Conservation (phyloP, 2,113 vertebrate genomes). For the Lathamus discolor region DNA sequence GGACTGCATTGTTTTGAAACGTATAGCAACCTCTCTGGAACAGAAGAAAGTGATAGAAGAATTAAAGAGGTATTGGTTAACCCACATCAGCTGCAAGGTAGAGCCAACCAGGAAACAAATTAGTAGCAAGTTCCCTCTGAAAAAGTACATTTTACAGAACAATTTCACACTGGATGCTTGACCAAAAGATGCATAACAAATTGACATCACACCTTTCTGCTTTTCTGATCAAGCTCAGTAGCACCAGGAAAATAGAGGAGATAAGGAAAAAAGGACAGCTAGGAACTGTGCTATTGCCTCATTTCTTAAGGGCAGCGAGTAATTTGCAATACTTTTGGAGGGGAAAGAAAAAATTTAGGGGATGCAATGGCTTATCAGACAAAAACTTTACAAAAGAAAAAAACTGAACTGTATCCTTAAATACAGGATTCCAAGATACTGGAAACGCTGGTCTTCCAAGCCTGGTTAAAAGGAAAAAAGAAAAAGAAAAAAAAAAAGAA, state of each 20-base stretch:
- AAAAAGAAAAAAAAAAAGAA: neutral
- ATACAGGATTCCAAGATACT: neutral
- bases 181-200: conserved; percentile 47
- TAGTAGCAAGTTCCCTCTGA: neutral
- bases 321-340: neutral
- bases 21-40: neutral
- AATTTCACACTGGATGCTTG: conserved; percentile 52
- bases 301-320: neutral
- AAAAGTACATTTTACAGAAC: conserved; percentile 30
- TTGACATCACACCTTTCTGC: conserved; percentile 12
- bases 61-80: neutral
- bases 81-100: neutral
- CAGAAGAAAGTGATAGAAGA: neutral
- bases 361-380: neutral
- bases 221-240: conserved; percentile 5
- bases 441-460: neutral
- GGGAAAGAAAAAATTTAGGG: neutral
- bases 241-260: neutral
- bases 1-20: neutral
- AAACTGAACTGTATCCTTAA: conserved; percentile 26
- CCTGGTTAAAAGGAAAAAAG: neutral
- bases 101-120: conserved; percentile 24
- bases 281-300: neutral
- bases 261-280: neutral
- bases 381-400: conserved; percentile 23